A percentile compares a stretch with the other conserved stretches of the same genome.
Conservation (phyloP, 2,888 invertebrate species). For the Polietes domitor region DNA sequence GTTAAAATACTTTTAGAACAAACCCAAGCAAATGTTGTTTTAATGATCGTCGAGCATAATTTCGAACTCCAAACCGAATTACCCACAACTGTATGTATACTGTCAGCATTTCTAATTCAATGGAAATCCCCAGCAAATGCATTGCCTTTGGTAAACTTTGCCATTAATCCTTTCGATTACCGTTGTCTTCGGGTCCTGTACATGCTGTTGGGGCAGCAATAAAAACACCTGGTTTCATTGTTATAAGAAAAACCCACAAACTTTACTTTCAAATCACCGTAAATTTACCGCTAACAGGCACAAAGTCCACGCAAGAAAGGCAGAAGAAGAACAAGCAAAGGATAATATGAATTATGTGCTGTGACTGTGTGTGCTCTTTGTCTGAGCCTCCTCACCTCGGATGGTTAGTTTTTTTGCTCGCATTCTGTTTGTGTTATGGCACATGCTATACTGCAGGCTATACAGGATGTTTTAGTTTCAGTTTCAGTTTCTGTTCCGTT, state of each 20-base stretch:
- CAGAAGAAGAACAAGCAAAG: conserved; percentile 32
- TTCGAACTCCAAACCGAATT: conserved; percentile 3
- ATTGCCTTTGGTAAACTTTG: background rate
- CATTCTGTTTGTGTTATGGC: conserved; percentile 50
- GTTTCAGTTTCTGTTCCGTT: background rate
- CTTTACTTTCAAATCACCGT: conserved; percentile 60
- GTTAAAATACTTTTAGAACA: conserved; percentile 23
- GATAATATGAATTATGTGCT: conserved; percentile 61
- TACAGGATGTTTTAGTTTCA: conserved; percentile 60
- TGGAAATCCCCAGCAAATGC: background rate
- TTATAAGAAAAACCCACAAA: conserved; percentile 37
- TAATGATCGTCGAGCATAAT: conserved; percentile 43
- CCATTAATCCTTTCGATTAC: conserved; percentile 1
- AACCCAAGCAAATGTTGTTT: conserved; percentile 15
- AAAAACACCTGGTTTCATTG: conserved; percentile 26
- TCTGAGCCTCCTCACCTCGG: conserved; percentile 6
- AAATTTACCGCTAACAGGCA: conserved; percentile 67
- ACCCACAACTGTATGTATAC: background rate
- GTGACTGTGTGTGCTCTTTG: conserved; percentile 50
- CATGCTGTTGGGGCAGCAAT: background rate
- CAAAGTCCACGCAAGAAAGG: background rate
- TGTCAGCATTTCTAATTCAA: conserved; percentile 17
- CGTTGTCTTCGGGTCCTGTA: background rate
- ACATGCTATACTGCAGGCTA: conserved; percentile 67
- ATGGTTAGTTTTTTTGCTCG: background rate